These are phyloP conservation scores for Channallabes apus DNA, from an alignment of 2,797 vertebrate species.

Conservation along the genomic window DNA sequence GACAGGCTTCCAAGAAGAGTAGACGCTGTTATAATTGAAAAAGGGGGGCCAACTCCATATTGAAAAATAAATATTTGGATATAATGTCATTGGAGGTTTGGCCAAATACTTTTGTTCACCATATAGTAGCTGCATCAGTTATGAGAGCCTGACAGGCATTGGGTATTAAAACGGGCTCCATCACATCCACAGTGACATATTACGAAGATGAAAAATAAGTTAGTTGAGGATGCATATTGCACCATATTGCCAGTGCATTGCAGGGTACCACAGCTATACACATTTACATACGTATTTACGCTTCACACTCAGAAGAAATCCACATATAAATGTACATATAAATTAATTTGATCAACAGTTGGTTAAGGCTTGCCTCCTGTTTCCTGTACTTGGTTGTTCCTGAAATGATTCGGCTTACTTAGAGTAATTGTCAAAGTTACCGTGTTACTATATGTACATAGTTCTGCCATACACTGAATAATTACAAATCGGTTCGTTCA, in stretches of 20 bases:
- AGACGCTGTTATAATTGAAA: too few relatives aligned
- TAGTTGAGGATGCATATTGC: background rate
- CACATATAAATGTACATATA: background rate
- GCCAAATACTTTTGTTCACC: too few relatives aligned
- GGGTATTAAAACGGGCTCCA: background rate
- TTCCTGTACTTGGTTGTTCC: background rate
- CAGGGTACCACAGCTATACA: background rate
- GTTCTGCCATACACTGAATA: background rate
- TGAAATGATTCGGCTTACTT: background rate
- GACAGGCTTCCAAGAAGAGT: too few relatives aligned
- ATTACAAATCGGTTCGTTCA: background rate
- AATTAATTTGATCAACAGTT: background rate
- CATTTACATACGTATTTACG: too few relatives aligned
- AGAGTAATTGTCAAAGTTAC: slow-evolving; percentile 7
- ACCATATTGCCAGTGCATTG: background rate
- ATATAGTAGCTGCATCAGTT: background rate
- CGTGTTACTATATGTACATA: background rate
- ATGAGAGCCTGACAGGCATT: background rate
- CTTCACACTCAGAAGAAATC: background rate
- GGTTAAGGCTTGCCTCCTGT: background rate
- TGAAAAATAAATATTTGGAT: too few relatives aligned
- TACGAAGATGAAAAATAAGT: background rate
- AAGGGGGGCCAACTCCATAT: too few relatives aligned
- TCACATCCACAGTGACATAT: background rate
- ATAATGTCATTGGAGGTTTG: too few relatives aligned